Conservation (phyloP, 2,888 invertebrate genomes). For the Therioaphis trifolii region DNA sequence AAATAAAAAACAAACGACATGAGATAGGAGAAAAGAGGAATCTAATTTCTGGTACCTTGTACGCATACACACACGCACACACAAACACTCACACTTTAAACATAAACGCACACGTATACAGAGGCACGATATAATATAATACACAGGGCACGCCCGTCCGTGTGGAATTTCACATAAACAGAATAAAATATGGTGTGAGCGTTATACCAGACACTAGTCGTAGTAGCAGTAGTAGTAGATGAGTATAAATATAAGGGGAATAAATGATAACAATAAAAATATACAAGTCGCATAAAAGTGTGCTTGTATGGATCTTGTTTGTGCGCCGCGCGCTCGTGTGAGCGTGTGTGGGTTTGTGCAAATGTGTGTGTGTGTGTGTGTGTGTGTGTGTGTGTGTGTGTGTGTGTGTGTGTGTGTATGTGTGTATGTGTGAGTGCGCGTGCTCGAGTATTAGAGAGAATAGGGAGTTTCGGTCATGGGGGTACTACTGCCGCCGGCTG, state of each 20-base stretch:
- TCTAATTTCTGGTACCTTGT: constrained; percentile 43
- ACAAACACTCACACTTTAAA: no score
- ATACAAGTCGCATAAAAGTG: constrained; percentile 61
- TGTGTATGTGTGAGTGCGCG: no score
- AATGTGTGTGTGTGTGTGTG: constrained; percentile 31
- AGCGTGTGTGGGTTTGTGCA: background rate
- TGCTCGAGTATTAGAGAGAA: constrained; percentile 28
- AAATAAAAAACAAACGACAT: background rate
- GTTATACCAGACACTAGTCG: background rate
- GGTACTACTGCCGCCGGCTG: constrained; percentile 27
- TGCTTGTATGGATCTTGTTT: background rate
- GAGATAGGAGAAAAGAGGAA: background rate
- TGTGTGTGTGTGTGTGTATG: background rate
- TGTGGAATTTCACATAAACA: constrained; percentile 59
- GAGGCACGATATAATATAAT: constrained; percentile 28
- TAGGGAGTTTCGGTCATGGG: constrained; percentile 52
- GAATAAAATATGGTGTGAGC: constrained; percentile 60
- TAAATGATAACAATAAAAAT: constrained; percentile 63
- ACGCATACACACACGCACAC: background rate
- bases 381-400: background rate
- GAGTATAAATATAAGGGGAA: constrained; percentile 62
- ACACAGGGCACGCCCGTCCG: constrained; percentile 21
- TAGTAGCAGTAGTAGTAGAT: background rate
- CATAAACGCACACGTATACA: background rate
- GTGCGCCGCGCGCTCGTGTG: background rate